Percentiles rank a stretch among this genome's conserved stretches.
Evolutionary conservation across 1,140 invertebrate genomes (phyloP).

Genomic region (Hesperophylax magnus): DNA sequence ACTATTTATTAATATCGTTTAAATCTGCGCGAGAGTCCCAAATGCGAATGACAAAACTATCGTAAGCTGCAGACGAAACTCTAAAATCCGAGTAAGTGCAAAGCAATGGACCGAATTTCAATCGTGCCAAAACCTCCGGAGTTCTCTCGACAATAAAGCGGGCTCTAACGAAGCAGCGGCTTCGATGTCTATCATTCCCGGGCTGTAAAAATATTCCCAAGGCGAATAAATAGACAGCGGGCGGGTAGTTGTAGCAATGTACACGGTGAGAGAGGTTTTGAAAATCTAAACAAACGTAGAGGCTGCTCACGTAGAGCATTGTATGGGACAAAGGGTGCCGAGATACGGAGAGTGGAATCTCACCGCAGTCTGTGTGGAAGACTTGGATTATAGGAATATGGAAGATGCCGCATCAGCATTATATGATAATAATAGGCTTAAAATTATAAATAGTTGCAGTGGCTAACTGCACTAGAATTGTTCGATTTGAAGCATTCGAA

Average conservation of each 20-base stretch:
- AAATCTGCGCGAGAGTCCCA: too few relatives aligned
- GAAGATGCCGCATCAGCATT: too few relatives aligned
- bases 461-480: too few relatives aligned
- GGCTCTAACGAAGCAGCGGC: conserved; percentile 3
- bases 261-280: background rate
- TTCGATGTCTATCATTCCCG: conserved; percentile 10
- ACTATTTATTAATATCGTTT: too few relatives aligned
- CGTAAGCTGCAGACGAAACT: background rate
- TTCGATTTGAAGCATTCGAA: too few relatives aligned
- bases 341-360: conserved; percentile 10
- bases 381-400: background rate
- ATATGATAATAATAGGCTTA: too few relatives aligned
- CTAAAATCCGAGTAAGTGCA: background rate
- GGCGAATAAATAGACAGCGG: background rate
- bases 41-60: background rate
- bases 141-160: conserved; percentile 2
- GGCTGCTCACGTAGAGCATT: background rate
- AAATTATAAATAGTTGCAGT: too few relatives aligned
- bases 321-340: background rate
- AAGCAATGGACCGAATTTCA: conserved; percentile 2
- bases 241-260: too few relatives aligned
- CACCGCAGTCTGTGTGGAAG: background rate
- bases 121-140: background rate
- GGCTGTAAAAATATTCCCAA: conserved; percentile 6
- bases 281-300: conserved; percentile 23